Base-by-base conservation (phyloP, 1,140 invertebrate genomes). In the Micrasema minimum region DNA sequence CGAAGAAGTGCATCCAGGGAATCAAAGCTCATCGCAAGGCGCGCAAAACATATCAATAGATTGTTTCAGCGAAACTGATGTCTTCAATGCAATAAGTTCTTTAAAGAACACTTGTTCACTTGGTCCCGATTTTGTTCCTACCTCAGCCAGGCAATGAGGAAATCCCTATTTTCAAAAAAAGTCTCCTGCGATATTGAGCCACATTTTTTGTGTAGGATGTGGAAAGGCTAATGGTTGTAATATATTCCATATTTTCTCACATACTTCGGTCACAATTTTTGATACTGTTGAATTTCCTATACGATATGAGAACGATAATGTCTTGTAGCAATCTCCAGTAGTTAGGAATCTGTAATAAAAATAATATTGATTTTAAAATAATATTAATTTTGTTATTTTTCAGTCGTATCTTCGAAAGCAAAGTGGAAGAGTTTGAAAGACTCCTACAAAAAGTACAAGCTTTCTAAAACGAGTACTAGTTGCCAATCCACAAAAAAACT, bases 191-290 rank as follows among this genome's bases (percentile, higher is more conserved):
- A 14, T 10, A 7, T 46, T 7, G 7, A 10, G 6, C 43, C 43
- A 46, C n/a, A 14, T 46, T 4, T 46, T n/a, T 46, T 46, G 7
- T 10, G 43, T 46, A 46, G 43, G 43, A 10, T 7, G n/a, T 46
- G 43, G 14, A 3, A 46, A 46, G n/a, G 6, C 6, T 10, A 46
- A 10, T 46, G 14, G 43, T 9, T 46, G 14, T 46, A 46, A 4
- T 4, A 38, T 46, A 46, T 46, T 46, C 43, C 43, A 46, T 46
- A 46, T 46, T 46, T 46, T n/a, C 14, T 46, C n/a, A 46, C 43
- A 46, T 14, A 46, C 43, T 46, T 46, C 43, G n/a, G 7, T 46
- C 7, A 46, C 43, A 46, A 46, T 46, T 10, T 14, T 46, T 7
- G 7, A 7, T 14, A 46, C 14, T 46, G 43, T 46, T 4, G 43